phyloP scores from a whole-genome alignment of 2,888 invertebrate species.

The Heteromurus nitidus region DNA sequence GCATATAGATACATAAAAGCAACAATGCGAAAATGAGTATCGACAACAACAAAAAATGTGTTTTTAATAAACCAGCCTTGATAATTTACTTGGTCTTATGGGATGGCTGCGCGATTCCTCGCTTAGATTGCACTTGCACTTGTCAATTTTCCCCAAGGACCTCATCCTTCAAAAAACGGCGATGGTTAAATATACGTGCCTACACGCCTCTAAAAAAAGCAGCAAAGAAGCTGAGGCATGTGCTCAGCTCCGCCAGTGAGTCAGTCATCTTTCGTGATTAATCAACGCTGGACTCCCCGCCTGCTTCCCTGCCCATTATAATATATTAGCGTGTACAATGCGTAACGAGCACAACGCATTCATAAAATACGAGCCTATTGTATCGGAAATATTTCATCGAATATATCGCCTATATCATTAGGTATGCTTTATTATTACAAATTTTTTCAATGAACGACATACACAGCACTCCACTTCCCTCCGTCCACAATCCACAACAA shows the following conservation, averaged over 20 bases:
- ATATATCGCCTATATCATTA: too few species aligned
- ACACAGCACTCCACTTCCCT: not conserved
- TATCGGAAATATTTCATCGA: not conserved
- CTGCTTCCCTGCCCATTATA: constrained; percentile 56
- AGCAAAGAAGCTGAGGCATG: too few species aligned
- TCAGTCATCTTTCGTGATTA: constrained; percentile 41
- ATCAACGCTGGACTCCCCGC: constrained; percentile 58
- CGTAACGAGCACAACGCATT: not conserved
- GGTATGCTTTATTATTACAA: not conserved
- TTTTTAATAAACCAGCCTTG: constrained; percentile 38
- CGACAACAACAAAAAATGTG: constrained; percentile 35
- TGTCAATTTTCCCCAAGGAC: constrained; percentile 59
- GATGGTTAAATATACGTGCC: not conserved
- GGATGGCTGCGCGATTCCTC: constrained; percentile 32
- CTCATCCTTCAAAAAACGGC: constrained; percentile 43
- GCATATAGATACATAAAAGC: not conserved
- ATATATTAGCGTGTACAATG: not conserved
- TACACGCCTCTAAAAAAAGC: not conserved
- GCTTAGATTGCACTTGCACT: constrained; percentile 16
- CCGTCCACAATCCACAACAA: not conserved
- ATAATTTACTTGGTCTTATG: constrained; percentile 53
- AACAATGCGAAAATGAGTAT: constrained; percentile 24
- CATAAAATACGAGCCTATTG: constrained; percentile 8
- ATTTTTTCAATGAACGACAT: not conserved
- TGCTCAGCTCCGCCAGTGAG: too few species aligned